Conservation (phyloP, 2,797 vertebrate species). For the Sorex maritimensis region DNA sequence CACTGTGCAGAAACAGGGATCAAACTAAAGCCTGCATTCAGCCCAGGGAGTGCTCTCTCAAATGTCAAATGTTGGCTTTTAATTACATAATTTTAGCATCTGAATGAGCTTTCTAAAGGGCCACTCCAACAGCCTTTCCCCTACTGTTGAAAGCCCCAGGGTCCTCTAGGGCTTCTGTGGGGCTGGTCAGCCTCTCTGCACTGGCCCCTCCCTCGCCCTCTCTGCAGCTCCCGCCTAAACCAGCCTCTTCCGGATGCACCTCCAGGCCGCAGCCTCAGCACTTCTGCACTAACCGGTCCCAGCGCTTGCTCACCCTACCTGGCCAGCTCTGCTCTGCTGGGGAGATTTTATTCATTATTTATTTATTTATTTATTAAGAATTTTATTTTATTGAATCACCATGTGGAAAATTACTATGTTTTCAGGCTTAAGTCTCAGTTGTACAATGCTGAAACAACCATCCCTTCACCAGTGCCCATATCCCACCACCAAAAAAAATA, state of each 20-base stretch:
- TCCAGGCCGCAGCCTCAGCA: background rate
- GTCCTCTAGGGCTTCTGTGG: accelerated
- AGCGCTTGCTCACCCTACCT: background rate
- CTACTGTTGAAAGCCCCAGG: background rate
- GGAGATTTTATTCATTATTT: no score
- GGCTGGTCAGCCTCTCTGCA: background rate
- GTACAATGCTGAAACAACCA: no score
- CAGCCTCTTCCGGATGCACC: background rate
- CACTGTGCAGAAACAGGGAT: no score
- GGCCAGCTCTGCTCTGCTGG: background rate
- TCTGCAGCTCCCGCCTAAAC: no score
- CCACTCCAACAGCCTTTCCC: background rate
- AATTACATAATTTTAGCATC: constrained; percentile 11
- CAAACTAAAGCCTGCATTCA: background rate
- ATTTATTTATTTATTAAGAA: no score
- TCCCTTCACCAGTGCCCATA: no score
- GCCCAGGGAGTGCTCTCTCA: background rate
- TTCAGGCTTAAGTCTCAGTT: no score
- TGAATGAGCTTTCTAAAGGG: background rate
- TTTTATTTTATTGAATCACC: no score
- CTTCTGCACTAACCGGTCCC: background rate
- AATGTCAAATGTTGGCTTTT: background rate
- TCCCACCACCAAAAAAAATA: no score
- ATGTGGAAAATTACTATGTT: no score
- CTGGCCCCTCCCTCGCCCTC: background rate